Conservation (phyloP, 2,113 vertebrate species). For the Apistogramma diplotaenia region DNA sequence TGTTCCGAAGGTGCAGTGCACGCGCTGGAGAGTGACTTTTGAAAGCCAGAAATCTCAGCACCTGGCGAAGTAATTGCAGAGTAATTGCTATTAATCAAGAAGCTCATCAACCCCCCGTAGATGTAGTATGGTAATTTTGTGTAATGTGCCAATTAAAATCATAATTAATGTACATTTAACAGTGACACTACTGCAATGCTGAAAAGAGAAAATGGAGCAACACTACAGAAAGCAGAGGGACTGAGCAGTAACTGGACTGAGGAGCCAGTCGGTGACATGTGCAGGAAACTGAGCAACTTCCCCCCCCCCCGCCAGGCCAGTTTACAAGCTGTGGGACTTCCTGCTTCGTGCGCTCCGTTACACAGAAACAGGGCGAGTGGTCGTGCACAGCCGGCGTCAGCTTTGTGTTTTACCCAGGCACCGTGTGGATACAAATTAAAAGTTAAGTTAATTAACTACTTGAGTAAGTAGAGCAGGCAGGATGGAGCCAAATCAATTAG, state of each 20-base stretch:
- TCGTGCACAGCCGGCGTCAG: constrained; percentile 21
- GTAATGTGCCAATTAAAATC: constrained; percentile 39
- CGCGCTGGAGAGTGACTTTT: neutral
- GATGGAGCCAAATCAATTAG: constrained; percentile 71
- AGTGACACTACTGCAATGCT: neutral
- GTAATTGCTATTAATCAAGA: constrained; percentile 54
- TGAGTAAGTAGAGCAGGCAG: constrained; percentile 62
- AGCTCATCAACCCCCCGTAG: constrained; percentile 60
- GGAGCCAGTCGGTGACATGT: neutral
- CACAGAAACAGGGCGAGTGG: constrained; percentile 26
- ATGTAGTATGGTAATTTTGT: constrained; percentile 20
- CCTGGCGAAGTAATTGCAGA: constrained; percentile 35
- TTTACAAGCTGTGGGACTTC: neutral
- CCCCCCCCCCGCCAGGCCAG: too few relatives aligned
- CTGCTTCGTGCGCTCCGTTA: neutral
- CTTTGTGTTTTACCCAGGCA: constrained; percentile 38
- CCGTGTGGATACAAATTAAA: constrained; percentile 56
- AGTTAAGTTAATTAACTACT: constrained; percentile 71
- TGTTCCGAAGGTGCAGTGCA: constrained; percentile 4
- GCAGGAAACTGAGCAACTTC: neutral
- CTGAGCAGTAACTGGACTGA: neutral
- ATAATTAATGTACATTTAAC: constrained; percentile 24
- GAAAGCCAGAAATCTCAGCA: constrained; percentile 41
- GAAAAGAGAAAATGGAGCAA: neutral
- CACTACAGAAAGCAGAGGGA: neutral